A percentile compares a stretch with the other conserved stretches of the same genome.
Evolutionary conservation across 2,888 invertebrate genomes (phyloP).

Genomic region (Conchocele bisecta): DNA sequence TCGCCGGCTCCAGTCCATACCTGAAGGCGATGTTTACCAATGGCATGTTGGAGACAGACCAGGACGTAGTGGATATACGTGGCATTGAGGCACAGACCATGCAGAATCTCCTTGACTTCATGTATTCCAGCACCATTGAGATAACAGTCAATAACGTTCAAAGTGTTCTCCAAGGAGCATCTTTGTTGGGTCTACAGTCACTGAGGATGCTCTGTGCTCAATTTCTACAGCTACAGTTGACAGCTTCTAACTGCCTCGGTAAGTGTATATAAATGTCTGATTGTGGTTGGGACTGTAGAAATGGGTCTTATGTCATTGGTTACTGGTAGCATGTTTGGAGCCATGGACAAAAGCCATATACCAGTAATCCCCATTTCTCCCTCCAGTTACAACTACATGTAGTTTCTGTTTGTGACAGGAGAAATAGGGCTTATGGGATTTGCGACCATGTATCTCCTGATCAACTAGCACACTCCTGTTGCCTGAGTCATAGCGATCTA

Average conservation of each 20-base stretch:
- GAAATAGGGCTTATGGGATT: too few relatives aligned
- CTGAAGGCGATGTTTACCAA: constrained; percentile 81
- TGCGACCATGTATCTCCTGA: too few relatives aligned
- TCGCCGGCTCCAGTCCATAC: constrained; percentile 80
- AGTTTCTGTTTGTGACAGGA: too few relatives aligned
- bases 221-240: constrained; percentile 79
- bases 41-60: constrained; percentile 79
- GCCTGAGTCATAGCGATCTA: too few relatives aligned
- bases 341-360: too few relatives aligned
- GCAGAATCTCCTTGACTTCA: constrained; percentile 78
- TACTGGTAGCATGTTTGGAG: too few relatives aligned
- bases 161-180: constrained; percentile 79
- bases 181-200: constrained; percentile 74
- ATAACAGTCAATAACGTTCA: constrained; percentile 80
- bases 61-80: constrained; percentile 74
- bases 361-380: too few relatives aligned
- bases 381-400: too few relatives aligned
- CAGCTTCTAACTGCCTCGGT: constrained; percentile 80
- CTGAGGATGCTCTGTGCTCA: constrained; percentile 77
- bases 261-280: too few relatives aligned
- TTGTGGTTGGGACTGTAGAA: too few relatives aligned
- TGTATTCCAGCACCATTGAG: constrained; percentile 79
- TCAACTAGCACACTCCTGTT: too few relatives aligned
- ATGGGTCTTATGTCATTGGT: too few relatives aligned
- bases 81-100: constrained; percentile 78